Evolutionary conservation across 2,113 vertebrate genomes (phyloP).

Genomic region (Indicator indicator): DNA sequence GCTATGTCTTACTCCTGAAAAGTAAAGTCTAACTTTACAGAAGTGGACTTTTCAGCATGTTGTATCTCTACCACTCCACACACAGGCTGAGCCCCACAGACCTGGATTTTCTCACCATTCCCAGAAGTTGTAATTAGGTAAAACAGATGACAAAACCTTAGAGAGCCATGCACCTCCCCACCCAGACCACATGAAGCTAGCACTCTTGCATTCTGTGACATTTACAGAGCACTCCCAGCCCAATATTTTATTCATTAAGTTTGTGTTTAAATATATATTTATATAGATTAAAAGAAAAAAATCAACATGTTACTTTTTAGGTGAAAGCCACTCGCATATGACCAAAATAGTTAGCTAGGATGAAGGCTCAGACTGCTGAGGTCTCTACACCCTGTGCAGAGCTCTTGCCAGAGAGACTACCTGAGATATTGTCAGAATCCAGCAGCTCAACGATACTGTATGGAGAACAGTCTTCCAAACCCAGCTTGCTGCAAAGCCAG

Average conservation of each 20-base stretch:
- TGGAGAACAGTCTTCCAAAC: constrained; percentile 95
- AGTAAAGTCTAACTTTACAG: background rate
- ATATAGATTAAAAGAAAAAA: background rate
- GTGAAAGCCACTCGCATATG: background rate
- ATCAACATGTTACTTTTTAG: background rate
- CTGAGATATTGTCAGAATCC: constrained; percentile 91
- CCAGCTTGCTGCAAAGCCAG: constrained; percentile 95
- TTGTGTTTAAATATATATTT: constrained; percentile 33
- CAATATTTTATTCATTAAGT: constrained; percentile 13
- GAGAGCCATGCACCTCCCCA: constrained; percentile 26
- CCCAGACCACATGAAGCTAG: background rate
- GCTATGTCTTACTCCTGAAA: background rate
- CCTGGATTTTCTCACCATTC: background rate
- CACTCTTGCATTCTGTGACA: constrained; percentile 14
- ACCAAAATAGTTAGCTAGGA: constrained; percentile 5
- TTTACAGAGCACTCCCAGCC: constrained; percentile 9
- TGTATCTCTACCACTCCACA: background rate
- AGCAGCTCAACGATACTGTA: constrained; percentile 97
- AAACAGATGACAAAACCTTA: constrained; percentile 29
- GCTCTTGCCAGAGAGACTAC: constrained; percentile 87
- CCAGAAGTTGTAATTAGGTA: background rate
- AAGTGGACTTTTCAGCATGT: background rate
- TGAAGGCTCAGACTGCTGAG: constrained; percentile 81
- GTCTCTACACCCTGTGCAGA: constrained; percentile 86
- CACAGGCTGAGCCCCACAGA: background rate